These are phyloP conservation scores for Tragelaphus strepsiceros DNA, from an alignment of 2,113 vertebrate genomes.

Conservation along the genomic window DNA sequence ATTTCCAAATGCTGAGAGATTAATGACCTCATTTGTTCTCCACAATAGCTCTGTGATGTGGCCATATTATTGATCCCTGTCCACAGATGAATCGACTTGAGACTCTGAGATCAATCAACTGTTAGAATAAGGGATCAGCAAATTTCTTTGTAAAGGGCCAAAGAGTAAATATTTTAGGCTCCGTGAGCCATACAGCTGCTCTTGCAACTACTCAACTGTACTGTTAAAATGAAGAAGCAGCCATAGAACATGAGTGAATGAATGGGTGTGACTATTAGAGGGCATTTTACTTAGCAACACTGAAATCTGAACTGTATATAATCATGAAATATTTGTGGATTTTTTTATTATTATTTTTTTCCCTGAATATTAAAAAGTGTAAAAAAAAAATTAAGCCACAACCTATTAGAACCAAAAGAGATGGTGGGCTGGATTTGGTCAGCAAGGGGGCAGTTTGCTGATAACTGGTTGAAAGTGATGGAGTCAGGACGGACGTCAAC, in stretches of 20 bases:
- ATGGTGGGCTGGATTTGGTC: background rate
- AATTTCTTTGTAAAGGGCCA: background rate
- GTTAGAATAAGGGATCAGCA: background rate
- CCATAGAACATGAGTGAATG: fast-evolving
- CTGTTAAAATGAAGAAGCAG: background rate
- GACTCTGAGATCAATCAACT: background rate
- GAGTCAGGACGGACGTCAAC: background rate
- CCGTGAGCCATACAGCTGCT: fast-evolving
- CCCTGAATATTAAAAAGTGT: background rate
- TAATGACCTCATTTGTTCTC: background rate
- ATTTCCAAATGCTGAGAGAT: background rate
- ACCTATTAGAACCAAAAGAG: background rate
- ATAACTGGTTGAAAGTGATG: background rate
- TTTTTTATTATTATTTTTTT: background rate
- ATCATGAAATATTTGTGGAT: background rate
- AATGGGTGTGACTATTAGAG: background rate
- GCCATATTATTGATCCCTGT: background rate
- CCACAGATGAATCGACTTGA: background rate
- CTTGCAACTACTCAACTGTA: background rate
- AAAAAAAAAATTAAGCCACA: background rate
- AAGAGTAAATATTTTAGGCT: background rate
- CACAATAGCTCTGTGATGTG: background rate
- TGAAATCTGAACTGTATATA: background rate
- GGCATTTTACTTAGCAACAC: background rate
- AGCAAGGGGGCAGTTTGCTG: background rate